Evolutionary conservation across 2,113 vertebrate genomes (phyloP).

Genomic region (Henicopernis longicauda): DNA sequence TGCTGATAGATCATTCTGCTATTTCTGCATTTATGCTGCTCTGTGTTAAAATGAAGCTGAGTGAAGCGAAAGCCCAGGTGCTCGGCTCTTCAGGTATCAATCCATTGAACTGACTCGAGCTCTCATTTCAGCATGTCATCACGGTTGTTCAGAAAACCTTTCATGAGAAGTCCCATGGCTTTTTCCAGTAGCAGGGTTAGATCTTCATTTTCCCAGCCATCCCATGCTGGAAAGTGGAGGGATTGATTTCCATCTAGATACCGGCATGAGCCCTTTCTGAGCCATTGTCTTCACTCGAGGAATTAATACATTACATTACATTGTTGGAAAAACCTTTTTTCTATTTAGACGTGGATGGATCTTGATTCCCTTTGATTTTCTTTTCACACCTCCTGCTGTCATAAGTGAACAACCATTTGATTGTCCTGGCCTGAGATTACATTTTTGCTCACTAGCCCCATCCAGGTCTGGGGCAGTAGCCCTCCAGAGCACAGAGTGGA

Average conservation of each 20-base stretch:
- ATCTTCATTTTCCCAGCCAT: background rate
- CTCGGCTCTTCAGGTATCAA: background rate
- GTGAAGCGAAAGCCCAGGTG: background rate
- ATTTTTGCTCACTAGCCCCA: background rate
- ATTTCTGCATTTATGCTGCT: background rate
- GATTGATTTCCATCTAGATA: background rate
- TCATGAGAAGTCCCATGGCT: background rate
- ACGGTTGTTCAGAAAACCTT: background rate
- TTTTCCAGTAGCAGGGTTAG: background rate
- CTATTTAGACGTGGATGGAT: background rate
- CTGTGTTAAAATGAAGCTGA: background rate
- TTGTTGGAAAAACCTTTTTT: background rate
- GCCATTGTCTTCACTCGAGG: background rate
- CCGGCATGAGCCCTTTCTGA: background rate
- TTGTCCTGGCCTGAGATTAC: background rate
- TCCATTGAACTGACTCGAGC: background rate
- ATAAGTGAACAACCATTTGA: background rate
- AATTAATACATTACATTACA: background rate
- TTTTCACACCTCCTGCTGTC: background rate
- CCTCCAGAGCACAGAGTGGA: background rate
- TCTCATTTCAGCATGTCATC: background rate
- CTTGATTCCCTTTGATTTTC: background rate
- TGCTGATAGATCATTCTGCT: background rate
- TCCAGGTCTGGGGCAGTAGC: background rate
- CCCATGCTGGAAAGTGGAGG: background rate